Conservation (phyloP, 2,113 vertebrate genomes). For the Dicerorhinus sumatrensis region DNA sequence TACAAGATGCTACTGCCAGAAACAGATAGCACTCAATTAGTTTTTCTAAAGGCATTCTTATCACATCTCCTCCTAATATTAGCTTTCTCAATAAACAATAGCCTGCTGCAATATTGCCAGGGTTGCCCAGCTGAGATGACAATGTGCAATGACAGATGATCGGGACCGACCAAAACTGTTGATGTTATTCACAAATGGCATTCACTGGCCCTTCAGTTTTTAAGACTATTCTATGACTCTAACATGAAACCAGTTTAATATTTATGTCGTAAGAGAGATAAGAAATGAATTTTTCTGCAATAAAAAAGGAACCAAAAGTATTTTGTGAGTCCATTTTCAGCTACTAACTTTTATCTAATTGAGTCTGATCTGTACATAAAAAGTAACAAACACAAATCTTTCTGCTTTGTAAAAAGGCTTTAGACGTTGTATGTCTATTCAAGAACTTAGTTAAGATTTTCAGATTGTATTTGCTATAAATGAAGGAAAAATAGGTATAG, state of each 20-base stretch:
- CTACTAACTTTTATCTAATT: slow-evolving; percentile 74
- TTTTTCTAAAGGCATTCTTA: slow-evolving; percentile 89
- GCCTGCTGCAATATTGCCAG: slow-evolving; percentile 83
- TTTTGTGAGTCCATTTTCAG: slow-evolving; percentile 62
- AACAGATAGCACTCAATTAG: slow-evolving; percentile 87
- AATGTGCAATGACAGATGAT: slow-evolving; percentile 70
- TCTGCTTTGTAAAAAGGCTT: slow-evolving; percentile 73
- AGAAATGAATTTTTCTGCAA: slow-evolving; percentile 59
- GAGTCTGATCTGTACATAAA: slow-evolving; percentile 61
- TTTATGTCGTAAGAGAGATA: slow-evolving; percentile 63
- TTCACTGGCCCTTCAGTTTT: slow-evolving; percentile 47
- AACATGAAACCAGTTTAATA: slow-evolving; percentile 74
- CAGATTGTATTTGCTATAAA: slow-evolving; percentile 75
- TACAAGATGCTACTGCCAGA: slow-evolving; percentile 85
- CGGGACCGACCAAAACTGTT: slow-evolving; percentile 57
- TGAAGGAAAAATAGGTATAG: slow-evolving; percentile 71
- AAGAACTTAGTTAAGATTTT: slow-evolving; percentile 67
- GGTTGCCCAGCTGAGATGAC: slow-evolving; percentile 75
- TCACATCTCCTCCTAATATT: slow-evolving; percentile 88
- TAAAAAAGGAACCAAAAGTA: slow-evolving; percentile 67
- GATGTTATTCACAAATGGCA: slow-evolving; percentile 58
- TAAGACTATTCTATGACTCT: slow-evolving; percentile 63
- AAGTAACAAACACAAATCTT: slow-evolving; percentile 67
- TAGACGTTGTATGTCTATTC: slow-evolving; percentile 55
- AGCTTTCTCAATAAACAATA: slow-evolving; percentile 86